Conservation (phyloP, 2,113 vertebrate genomes). For the Orcinus orca region DNA sequence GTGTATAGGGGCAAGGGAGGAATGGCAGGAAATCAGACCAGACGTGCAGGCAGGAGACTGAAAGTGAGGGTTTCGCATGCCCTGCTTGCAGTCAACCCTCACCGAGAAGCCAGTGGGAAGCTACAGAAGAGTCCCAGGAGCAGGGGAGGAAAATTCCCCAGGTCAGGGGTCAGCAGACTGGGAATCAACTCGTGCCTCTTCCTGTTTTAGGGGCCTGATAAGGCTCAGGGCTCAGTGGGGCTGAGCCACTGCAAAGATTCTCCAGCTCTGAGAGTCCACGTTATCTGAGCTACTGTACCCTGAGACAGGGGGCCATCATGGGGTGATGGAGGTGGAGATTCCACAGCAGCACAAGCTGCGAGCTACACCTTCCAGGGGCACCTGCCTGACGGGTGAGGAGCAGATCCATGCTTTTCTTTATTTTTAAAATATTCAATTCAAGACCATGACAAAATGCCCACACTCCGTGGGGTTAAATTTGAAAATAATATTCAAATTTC, state of each 20-base stretch:
- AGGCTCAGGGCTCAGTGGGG: not conserved
- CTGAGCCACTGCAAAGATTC: not conserved
- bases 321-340: not conserved
- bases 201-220: not conserved
- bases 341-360: not conserved
- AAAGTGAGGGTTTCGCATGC: not conserved
- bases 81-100: no score
- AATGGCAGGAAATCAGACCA: not conserved
- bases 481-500: not conserved
- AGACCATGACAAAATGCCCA: not conserved
- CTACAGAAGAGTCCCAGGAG: not conserved
- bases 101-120: not conserved
- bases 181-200: not conserved
- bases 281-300: not conserved
- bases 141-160: rapidly evolving
- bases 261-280: not conserved
- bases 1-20: not conserved
- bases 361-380: not conserved
- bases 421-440: slow-evolving; percentile 26
- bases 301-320: no score
- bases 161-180: not conserved
- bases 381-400: not conserved
- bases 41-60: not conserved
- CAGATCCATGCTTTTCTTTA: not conserved
- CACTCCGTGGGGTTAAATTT: not conserved